Conservation (phyloP, 2,797 vertebrate genomes). For the Xerus rutilus region DNA sequence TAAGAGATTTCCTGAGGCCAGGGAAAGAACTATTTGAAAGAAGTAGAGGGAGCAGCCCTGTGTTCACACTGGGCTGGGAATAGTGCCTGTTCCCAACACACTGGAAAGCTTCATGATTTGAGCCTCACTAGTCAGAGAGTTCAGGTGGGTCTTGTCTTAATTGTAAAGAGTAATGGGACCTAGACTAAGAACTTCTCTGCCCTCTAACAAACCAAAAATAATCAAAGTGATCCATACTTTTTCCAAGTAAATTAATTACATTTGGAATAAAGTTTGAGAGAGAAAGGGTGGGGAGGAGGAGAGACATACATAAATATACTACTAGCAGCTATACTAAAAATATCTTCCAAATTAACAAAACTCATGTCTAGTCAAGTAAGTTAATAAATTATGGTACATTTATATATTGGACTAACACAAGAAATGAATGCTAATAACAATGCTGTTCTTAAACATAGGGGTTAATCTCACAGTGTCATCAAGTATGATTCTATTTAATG, state of each 20-base stretch:
- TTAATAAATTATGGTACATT: neutral
- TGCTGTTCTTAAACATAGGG: neutral
- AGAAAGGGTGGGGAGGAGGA: too few relatives aligned
- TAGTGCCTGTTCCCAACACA: neutral
- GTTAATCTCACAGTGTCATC: neutral
- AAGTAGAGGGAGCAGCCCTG: neutral
- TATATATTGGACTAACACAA: neutral
- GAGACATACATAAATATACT: neutral
- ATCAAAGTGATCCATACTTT: neutral
- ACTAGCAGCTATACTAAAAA: neutral
- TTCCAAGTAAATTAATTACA: neutral
- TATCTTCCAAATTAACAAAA: neutral
- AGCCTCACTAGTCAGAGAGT: accelerated
- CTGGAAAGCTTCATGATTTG: neutral
- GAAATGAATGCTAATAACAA: neutral
- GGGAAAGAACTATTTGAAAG: neutral
- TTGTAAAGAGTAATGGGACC: neutral
- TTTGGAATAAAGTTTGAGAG: neutral
- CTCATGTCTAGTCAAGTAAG: neutral
- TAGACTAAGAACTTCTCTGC: neutral
- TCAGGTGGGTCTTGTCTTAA: neutral
- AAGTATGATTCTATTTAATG: neutral
- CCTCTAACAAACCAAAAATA: neutral
- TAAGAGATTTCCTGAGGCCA: neutral
- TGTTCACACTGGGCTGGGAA: neutral